Evolutionary conservation across 2,113 vertebrate species (phyloP).

Genomic region (Amazona guildingii): DNA sequence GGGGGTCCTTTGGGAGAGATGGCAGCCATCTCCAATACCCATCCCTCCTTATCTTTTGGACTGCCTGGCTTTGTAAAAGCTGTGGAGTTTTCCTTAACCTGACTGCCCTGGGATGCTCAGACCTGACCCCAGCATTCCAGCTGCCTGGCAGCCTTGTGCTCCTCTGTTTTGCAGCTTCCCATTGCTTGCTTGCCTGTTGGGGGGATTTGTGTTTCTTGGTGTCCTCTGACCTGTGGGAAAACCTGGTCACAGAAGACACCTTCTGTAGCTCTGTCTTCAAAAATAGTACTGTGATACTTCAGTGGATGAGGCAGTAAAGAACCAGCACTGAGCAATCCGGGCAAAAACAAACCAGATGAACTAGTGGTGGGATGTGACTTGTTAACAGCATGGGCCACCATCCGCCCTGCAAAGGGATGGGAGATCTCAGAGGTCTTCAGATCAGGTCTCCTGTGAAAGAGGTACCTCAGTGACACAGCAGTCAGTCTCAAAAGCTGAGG

Average conservation of each 20-base stretch:
- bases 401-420: not conserved
- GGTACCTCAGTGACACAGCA: not conserved
- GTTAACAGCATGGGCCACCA: accelerated
- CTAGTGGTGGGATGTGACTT: not conserved
- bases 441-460: not conserved
- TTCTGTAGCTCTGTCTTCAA: not conserved
- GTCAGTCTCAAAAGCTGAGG: not conserved
- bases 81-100: not conserved
- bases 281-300: not conserved
- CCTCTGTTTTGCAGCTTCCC: not conserved
- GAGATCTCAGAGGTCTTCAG: not conserved
- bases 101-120: not conserved
- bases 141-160: not conserved
- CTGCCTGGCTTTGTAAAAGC: not conserved
- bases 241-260: not conserved
- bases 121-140: not conserved
- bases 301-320: not conserved
- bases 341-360: not conserved
- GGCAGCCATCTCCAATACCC: not conserved
- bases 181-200: not conserved
- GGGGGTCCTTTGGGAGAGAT: not conserved
- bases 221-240: not conserved
- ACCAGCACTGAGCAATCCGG: not conserved
- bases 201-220: not conserved
- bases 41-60: not conserved